Conservation (phyloP, 2,888 invertebrate genomes). For the Pristionchus arcanus region DNA sequence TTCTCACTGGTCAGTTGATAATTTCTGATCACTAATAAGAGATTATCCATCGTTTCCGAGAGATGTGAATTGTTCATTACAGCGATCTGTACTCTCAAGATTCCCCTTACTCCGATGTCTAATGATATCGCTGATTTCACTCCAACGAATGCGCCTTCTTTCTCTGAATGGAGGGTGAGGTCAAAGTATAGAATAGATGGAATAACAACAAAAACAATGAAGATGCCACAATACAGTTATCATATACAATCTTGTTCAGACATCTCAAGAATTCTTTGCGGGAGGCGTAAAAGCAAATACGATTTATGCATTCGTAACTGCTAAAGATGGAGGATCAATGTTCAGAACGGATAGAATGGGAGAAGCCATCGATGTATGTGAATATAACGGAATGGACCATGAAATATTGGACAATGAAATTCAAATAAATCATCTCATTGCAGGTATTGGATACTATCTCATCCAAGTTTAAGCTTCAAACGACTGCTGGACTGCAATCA, state of each 20-base stretch:
- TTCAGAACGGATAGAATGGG: neutral
- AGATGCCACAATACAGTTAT: neutral
- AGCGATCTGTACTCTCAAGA: conserved; percentile 58
- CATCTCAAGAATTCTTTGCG: conserved; percentile 11
- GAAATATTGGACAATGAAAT: neutral
- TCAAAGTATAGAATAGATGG: neutral
- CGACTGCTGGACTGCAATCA: conserved; percentile 60
- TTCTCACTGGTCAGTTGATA: neutral
- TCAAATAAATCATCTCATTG: neutral
- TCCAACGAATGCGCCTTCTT: conserved; percentile 59
- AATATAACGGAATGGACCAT: neutral
- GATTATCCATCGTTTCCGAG: no score
- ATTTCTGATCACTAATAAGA: neutral
- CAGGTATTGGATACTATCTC: conserved; percentile 73
- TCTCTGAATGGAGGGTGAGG: conserved; percentile 12
- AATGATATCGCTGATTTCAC: conserved; percentile 78
- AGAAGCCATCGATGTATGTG: conserved; percentile 36
- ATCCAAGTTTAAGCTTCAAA: conserved; percentile 67
- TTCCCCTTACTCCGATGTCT: conserved; percentile 73
- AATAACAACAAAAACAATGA: neutral
- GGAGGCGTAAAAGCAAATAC: conserved; percentile 65
- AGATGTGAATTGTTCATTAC: neutral
- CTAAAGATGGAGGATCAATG: conserved; percentile 64
- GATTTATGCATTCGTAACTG: conserved; percentile 74
- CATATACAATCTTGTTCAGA: conserved; percentile 8